These are phyloP conservation scores for Plusia festucae DNA, from an alignment of 2,888 invertebrate species.

Conservation along the genomic window DNA sequence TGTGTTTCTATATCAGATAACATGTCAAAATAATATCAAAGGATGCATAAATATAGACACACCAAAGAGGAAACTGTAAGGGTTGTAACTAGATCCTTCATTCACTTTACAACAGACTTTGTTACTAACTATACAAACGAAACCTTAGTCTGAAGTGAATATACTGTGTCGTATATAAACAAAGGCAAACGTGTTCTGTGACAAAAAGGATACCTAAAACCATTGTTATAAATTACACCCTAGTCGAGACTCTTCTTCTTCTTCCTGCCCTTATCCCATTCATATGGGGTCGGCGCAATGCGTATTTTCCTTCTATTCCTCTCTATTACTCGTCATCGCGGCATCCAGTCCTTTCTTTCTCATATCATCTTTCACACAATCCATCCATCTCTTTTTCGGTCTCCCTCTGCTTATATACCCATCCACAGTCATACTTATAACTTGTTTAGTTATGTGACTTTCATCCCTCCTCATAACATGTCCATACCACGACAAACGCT, in stretches of 20 bases:
- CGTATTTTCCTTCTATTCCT: no score
- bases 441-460: no score
- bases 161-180: conserved; percentile 4
- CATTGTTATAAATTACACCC: not conserved
- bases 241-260: not conserved
- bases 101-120: not conserved
- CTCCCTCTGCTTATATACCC: no score
- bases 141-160: conserved; percentile 2
- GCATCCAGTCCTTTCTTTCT: no score
- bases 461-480: no score
- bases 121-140: not conserved
- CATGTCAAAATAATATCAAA: not conserved
- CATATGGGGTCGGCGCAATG: no score
- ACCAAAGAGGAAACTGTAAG: not conserved
- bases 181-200: not conserved
- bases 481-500: no score
- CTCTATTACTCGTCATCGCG: no score
- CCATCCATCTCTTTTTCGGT: no score
- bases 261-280: no score
- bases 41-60: conserved; percentile 2
- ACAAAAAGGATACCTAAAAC: not conserved
- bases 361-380: no score
- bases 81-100: not conserved
- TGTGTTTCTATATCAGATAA: not conserved
- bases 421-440: no score